Percentiles rank a stretch among this genome's conserved stretches.
Evolutionary conservation across 2,113 vertebrate species (phyloP).

Genomic region (Tauraco erythrolophus): DNA sequence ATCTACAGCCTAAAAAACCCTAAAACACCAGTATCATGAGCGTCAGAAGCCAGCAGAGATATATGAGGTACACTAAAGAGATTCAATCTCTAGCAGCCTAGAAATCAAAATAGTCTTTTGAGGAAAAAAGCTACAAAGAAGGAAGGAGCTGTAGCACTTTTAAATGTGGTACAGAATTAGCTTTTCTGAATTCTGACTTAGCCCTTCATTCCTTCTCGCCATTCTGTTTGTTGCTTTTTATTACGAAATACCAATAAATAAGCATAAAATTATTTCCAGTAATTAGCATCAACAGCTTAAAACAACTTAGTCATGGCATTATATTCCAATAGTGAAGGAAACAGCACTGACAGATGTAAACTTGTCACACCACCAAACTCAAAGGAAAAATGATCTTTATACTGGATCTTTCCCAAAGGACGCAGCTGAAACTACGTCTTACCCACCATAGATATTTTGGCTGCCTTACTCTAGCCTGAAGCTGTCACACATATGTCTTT

Average conservation of each 20-base stretch:
- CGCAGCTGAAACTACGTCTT: neutral
- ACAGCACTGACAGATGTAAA: neutral
- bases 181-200: neutral
- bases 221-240: neutral
- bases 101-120: neutral
- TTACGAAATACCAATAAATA: neutral
- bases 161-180: neutral
- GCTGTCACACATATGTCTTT: rapidly evolving
- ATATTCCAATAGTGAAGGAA: neutral
- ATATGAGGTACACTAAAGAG: neutral
- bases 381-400: neutral
- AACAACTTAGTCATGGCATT: neutral
- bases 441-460: neutral
- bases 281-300: neutral
- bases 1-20: neutral
- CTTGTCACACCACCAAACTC: neutral
- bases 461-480: neutral
- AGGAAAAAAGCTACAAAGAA: neutral
- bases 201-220: neutral
- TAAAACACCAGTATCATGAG: neutral
- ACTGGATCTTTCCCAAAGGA: neutral
- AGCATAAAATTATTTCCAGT: neutral
- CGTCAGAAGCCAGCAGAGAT: neutral
- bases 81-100: neutral
- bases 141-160: neutral